Conservation (phyloP, 2,113 vertebrate species). For the Vulpes vulpes region DNA sequence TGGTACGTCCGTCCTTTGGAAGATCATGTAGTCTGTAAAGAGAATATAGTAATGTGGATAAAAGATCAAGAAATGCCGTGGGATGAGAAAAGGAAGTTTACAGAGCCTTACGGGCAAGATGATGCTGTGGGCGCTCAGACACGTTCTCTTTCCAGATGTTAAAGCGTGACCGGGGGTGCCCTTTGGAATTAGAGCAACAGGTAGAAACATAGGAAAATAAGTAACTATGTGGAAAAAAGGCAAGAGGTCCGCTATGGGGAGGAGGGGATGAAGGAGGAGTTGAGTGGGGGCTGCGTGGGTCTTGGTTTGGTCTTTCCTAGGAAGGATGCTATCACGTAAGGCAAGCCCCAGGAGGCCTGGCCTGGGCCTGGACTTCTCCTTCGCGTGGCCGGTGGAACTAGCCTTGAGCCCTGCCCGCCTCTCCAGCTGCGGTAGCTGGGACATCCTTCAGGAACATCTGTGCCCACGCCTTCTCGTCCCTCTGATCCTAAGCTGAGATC, state of each 20-base stretch:
- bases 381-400: fast-evolving
- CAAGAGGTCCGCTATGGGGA: not conserved
- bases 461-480: not conserved
- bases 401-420: not conserved
- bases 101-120: not conserved
- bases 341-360: not conserved
- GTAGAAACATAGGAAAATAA: not conserved
- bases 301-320: not conserved
- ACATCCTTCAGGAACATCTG: fast-evolving
- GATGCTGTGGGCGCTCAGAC: not conserved
- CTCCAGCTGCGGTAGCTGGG: not conserved
- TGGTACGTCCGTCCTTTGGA: not conserved
- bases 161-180: too few species aligned
- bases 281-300: not conserved
- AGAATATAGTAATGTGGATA: not conserved
- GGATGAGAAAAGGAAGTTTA: not conserved
- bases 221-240: too few species aligned
- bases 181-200: not conserved
- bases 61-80: not conserved
- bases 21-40: not conserved
- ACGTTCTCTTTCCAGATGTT: not conserved
- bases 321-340: not conserved
- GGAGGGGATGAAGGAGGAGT: not conserved
- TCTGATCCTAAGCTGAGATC: not conserved
- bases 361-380: not conserved